Conservation (phyloP, 2,797 vertebrate species). For the Sparus aurata region DNA sequence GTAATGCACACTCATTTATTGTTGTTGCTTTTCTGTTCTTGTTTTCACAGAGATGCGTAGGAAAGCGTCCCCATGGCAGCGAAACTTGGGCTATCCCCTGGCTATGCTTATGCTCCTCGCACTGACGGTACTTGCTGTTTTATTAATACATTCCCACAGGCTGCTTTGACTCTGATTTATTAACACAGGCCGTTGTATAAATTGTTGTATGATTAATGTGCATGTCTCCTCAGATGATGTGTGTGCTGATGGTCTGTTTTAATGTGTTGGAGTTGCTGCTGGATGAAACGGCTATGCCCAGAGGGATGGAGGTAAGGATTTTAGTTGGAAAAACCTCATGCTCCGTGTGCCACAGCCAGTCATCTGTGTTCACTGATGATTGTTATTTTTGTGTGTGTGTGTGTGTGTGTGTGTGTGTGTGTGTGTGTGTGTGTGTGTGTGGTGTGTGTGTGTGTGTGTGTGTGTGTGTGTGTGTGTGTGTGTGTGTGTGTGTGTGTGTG, state of each 20-base stretch:
- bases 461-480: slow-evolving; percentile 32
- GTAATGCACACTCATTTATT: slow-evolving; percentile 4
- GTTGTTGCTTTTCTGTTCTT: neutral
- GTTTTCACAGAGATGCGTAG: slow-evolving; percentile 88
- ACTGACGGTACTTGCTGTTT: slow-evolving; percentile 87
- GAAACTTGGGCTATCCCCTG: slow-evolving; percentile 96
- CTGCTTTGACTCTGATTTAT: neutral
- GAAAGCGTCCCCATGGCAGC: slow-evolving; percentile 95
- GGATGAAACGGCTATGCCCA: slow-evolving; percentile 95
- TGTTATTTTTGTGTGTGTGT: slow-evolving; percentile 19
- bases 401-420: slow-evolving; percentile 29
- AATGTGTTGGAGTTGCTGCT: slow-evolving; percentile 96
- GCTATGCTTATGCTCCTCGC: slow-evolving; percentile 93
- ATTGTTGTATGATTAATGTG: neutral
- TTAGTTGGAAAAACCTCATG: neutral
- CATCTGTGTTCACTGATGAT: neutral
- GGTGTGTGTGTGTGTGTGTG: slow-evolving; percentile 25
- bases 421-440: slow-evolving; percentile 19
- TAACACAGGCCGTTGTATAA: neutral
- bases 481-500: slow-evolving; percentile 31
- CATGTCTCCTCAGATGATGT: slow-evolving; percentile 88
- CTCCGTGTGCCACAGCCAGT: neutral
- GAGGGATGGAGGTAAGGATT: slow-evolving; percentile 92
- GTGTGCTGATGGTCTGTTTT: slow-evolving; percentile 94
- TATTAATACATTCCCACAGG: neutral